Evolutionary conservation across 2,888 invertebrate genomes (phyloP).

Genomic region (Erebia ligea): DNA sequence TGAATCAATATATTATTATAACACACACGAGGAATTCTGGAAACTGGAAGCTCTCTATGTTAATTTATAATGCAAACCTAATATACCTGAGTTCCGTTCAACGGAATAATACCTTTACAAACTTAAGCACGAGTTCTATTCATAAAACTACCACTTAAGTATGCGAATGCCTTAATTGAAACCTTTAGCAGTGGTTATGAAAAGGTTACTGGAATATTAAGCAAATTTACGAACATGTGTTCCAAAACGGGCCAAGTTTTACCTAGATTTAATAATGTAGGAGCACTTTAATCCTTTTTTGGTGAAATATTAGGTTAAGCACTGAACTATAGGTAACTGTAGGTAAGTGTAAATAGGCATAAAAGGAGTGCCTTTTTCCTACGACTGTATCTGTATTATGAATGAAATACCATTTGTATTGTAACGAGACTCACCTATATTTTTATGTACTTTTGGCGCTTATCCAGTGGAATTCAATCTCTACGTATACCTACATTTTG

Average conservation of each 20-base stretch:
- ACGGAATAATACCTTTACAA: conserved; percentile 19
- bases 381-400: not conserved
- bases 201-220: conserved; percentile 34
- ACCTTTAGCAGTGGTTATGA: conserved; percentile 32
- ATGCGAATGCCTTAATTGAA: conserved; percentile 28
- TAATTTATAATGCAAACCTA: conserved; percentile 23
- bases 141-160: conserved; percentile 24
- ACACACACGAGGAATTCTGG: not conserved
- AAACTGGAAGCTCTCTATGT: conserved; percentile 8
- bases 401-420: not conserved
- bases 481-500: not conserved
- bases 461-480: no score
- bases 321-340: not conserved
- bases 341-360: no score
- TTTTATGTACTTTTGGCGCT: not conserved
- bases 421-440: not conserved
- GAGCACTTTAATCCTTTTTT: conserved; percentile 1
- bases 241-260: conserved; percentile 18
- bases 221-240: conserved; percentile 27
- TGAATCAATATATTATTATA: conserved; percentile 4
- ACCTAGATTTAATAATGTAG: conserved; percentile 26
- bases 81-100: conserved; percentile 19
- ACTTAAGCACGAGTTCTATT: conserved; percentile 21
- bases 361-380: not conserved
- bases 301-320: conserved; percentile 11